Base-by-base conservation (phyloP, 2,797 vertebrate genomes). In the Notolabrus celidotus region DNA sequence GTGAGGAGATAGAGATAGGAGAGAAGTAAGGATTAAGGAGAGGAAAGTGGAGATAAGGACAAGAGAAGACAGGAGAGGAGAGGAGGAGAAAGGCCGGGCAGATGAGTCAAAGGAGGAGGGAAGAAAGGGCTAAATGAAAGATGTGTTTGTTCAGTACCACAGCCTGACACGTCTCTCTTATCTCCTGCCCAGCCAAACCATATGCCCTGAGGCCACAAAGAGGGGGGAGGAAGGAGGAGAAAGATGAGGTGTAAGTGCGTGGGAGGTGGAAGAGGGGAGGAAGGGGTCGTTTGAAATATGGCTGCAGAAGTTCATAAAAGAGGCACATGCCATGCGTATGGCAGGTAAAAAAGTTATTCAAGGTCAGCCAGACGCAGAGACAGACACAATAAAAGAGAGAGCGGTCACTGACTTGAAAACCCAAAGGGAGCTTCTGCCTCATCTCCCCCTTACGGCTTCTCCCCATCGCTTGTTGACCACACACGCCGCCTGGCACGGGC, bases 181-280 rank as follows among this genome's bases (percentile, higher is more conserved):
- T 92, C 88, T 92, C 65, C 72, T 92, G 92, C 92, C 90, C 89
- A 86, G 76, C 67, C 71, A 86, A 89, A 89, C 91, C 89, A 91
- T 85, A 89, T 89, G 89, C 83, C 90, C 84, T 62, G 4, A 57
- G 77, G 84, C 83, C 79, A 77, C 74, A 55, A 59, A 63, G 62
- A 65, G 65, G 36, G 61, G 70, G 68, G 31, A 63, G 57, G 62
- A 42, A 31, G 31, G 57, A 45, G 51, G 47, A 66, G 83, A 71
- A 55, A 53, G 83, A 83, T 86, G 86, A 89, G 87, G 89, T 84
- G 83, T 71, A 79, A 77, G 84, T 47, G 72, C 67, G 75, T 52
- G 63, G 19, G 69, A 10, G 59, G 27, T 66, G 54, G 23, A 67
- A 53, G 43, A 23, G 50, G 54, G 59, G 54, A 61, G 57, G 56